A percentile compares a stretch with the other conserved stretches of the same genome.
Evolutionary conservation across 2,113 vertebrate genomes (phyloP).

Genomic region (Psophia crepitans): DNA sequence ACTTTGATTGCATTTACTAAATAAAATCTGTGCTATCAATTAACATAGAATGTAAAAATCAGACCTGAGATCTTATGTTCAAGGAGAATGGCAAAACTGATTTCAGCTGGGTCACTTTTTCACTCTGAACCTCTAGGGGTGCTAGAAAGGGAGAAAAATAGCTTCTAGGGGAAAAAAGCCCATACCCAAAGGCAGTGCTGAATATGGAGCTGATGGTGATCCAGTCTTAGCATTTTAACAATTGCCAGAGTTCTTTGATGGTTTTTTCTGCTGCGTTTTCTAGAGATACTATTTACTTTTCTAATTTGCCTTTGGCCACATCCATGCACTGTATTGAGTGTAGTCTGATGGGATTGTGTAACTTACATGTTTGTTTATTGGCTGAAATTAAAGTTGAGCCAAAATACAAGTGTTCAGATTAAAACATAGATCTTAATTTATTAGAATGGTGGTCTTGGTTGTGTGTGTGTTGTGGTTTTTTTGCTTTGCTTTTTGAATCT

Average conservation of each 20-base stretch:
- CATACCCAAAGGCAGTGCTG: background rate
- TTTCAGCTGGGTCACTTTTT: background rate
- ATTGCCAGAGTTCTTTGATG: background rate
- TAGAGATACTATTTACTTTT: background rate
- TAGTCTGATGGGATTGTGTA: background rate
- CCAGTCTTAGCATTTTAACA: background rate
- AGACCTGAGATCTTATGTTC: background rate
- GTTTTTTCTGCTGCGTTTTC: background rate
- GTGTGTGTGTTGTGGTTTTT: too few species aligned
- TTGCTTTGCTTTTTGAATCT: background rate
- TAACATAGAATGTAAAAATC: background rate
- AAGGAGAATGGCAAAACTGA: background rate
- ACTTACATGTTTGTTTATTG: background rate
- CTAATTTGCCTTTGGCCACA: background rate
- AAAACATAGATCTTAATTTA: background rate
- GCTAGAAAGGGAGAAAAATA: background rate
- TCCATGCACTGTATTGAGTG: background rate
- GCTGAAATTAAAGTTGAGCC: background rate
- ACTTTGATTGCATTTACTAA: background rate
- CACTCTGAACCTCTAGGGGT: background rate
- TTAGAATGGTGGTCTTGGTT: background rate
- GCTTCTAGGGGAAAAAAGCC: background rate
- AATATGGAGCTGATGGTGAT: background rate
- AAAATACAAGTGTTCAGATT: background rate
- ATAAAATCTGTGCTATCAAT: background rate